Evolutionary conservation across 2,888 invertebrate species (phyloP).

Genomic region (Elgonia sp.): DNA sequence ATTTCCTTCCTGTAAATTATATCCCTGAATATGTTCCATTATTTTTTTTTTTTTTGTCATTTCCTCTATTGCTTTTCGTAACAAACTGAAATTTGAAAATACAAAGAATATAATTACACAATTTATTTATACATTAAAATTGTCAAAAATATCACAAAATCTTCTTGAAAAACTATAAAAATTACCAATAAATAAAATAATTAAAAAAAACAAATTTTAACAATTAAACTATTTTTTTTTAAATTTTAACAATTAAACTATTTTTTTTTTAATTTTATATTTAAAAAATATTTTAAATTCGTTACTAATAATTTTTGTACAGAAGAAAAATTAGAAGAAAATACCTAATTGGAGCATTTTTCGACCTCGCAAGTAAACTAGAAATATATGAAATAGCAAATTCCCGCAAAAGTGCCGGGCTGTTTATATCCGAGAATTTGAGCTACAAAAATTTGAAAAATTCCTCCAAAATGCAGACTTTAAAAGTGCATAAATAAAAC

Average conservation of each 20-base stretch:
- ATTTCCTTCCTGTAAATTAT: constrained; percentile 88
- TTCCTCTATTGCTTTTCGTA: constrained; percentile 89
- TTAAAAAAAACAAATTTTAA: too few species aligned
- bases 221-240: background rate
- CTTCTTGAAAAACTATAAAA: background rate
- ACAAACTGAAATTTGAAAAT: constrained; percentile 87
- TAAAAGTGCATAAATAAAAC: constrained; percentile 92
- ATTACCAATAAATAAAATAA: too few species aligned
- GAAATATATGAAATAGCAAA: constrained; percentile 92
- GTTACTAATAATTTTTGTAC: too few species aligned
- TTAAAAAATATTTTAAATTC: background rate
- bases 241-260: too few species aligned
- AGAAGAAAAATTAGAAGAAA: constrained; percentile 76
- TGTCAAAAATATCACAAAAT: too few species aligned
- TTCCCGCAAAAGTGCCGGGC: constrained; percentile 90
- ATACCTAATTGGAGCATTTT: constrained; percentile 90
- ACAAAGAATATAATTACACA: too few species aligned
- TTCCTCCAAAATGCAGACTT: constrained; percentile 88
- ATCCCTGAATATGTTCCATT: constrained; percentile 93
- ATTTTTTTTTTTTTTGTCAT: constrained; percentile 96
- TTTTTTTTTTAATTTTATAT: too few species aligned
- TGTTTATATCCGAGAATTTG: constrained; percentile 90
- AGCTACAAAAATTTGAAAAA: constrained; percentile 92
- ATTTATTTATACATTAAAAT: too few species aligned
- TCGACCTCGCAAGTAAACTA: constrained; percentile 91